phyloP scores from a whole-genome alignment of 2,113 vertebrate genomes.

The Cygnus atratus region DNA sequence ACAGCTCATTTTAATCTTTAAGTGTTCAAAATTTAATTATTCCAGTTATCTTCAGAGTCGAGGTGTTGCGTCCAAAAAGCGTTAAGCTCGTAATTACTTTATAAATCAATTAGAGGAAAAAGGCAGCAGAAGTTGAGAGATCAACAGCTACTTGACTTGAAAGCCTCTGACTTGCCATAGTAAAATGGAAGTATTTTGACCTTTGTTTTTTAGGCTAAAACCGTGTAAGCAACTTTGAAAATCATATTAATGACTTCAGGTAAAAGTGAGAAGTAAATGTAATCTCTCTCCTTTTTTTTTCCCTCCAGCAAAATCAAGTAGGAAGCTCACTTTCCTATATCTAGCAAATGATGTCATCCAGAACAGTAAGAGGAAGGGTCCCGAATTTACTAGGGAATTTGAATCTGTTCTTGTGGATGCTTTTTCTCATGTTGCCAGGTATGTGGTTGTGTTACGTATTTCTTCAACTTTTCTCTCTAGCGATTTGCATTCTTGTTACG shows the following conservation, averaged over 20 bases:
- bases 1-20: background rate
- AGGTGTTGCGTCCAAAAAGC: background rate
- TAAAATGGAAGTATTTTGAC: background rate
- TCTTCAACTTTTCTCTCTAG: background rate
- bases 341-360: slow-evolving; percentile 98
- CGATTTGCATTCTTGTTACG: background rate
- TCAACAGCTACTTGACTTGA: background rate
- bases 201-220: background rate
- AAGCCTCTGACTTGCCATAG: background rate
- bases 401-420: slow-evolving; percentile 95
- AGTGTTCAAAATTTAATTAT: background rate
- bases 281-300: background rate
- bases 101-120: background rate
- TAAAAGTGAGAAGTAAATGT: slow-evolving; percentile 18
- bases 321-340: slow-evolving; percentile 97
- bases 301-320: slow-evolving; percentile 86
- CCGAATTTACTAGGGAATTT: slow-evolving; percentile 95
- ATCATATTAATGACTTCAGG: background rate
- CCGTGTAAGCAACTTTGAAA: background rate
- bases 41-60: background rate
- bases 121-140: background rate
- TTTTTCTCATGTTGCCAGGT: slow-evolving; percentile 98
- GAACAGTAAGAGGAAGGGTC: slow-evolving; percentile 99
- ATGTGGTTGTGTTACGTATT: background rate
- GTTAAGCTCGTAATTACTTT: background rate